These are phyloP conservation scores for Ptilonorhynchus violaceus DNA, from an alignment of 2,113 vertebrate genomes.

Conservation along the genomic window DNA sequence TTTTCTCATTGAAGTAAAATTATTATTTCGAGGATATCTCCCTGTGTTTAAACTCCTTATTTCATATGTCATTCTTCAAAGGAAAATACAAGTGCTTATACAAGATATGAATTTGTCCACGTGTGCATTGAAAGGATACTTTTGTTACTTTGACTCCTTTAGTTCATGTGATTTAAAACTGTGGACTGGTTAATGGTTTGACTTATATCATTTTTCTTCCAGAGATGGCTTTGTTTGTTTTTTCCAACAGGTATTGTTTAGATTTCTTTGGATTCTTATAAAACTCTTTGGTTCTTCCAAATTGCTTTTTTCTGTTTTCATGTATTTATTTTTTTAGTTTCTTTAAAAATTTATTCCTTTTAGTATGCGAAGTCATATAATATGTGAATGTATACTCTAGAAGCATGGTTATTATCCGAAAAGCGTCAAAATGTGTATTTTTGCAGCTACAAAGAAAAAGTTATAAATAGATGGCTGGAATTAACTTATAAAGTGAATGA, in stretches of 20 bases:
- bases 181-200: neutral
- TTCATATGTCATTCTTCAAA: neutral
- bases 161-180: neutral
- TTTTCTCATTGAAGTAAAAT: neutral
- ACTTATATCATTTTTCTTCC: accelerated
- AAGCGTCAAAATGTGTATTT: neutral
- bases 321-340: neutral
- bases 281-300: neutral
- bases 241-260: neutral
- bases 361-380: neutral
- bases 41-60: neutral
- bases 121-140: neutral
- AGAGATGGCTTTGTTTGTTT: neutral
- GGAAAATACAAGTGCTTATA: neutral
- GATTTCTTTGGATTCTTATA: neutral
- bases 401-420: neutral
- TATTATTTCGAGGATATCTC: neutral
- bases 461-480: neutral
- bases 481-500: neutral
- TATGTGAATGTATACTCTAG: neutral
- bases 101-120: neutral
- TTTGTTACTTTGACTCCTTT: neutral
- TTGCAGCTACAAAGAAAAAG: neutral
- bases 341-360: neutral
- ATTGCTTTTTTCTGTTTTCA: neutral